A percentile compares a stretch with the other conserved stretches of the same genome.
phyloP scores from a whole-genome alignment of 1,140 invertebrate genomes.

The Aplysia californica region DNA sequence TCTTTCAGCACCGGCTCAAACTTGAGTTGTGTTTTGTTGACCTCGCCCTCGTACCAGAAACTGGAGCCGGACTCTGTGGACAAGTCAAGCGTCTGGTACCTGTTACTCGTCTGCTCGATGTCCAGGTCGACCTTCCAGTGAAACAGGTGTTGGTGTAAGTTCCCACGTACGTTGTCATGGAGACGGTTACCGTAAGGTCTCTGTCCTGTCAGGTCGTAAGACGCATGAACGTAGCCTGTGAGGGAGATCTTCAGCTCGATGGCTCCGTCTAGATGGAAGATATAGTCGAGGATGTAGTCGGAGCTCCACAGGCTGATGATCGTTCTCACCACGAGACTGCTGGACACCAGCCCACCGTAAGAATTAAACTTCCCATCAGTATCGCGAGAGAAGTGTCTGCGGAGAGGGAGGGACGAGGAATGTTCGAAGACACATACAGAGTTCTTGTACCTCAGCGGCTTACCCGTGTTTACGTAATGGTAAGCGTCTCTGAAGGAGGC shows the following conservation, averaged over 20 bases:
- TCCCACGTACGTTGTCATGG: constrained; percentile 44
- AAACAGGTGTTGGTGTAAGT: constrained; percentile 59
- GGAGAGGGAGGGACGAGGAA: constrained; percentile 49
- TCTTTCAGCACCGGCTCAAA: constrained; percentile 35
- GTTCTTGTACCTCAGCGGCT: constrained; percentile 42
- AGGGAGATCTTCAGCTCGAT: constrained; percentile 52
- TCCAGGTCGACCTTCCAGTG: constrained; percentile 61
- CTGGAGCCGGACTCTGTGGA: constrained; percentile 33
- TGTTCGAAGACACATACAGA: constrained; percentile 63
- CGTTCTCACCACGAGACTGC: constrained; percentile 54
- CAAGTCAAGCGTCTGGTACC: constrained; percentile 54
- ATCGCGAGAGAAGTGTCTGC: constrained; percentile 49
- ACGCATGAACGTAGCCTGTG: constrained; percentile 51
- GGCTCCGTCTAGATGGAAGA: constrained; percentile 61
- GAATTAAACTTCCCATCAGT: constrained; percentile 27
- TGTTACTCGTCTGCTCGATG: constrained; percentile 49
- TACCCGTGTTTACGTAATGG: constrained; percentile 43
- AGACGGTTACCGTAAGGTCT: constrained; percentile 42
- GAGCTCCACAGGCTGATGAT: constrained; percentile 57
- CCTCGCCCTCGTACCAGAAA: constrained; percentile 38
- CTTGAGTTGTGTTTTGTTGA: constrained; percentile 46
- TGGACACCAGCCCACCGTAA: constrained; percentile 54
- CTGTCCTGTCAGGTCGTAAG: constrained; percentile 27
- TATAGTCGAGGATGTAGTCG: constrained; percentile 65
- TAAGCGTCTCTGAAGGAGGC: constrained; percentile 47